Evolutionary conservation across 2,888 invertebrate species (phyloP).

Genomic region (Acanthacorydalis orientalis): DNA sequence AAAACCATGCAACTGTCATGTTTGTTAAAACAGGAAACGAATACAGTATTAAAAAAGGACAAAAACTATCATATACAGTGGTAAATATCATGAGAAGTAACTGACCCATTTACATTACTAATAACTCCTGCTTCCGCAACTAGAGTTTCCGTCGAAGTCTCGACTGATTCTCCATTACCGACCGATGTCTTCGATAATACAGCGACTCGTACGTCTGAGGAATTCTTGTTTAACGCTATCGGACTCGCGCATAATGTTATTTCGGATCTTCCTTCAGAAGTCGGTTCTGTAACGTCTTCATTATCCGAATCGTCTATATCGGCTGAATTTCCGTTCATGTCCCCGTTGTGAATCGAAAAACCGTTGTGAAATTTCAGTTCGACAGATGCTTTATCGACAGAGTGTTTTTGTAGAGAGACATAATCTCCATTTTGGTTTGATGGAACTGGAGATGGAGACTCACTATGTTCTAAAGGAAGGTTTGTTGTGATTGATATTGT

Average conservation of each 20-base stretch:
- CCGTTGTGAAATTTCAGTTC: conserved; percentile 4
- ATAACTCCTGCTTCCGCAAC: conserved; percentile 21
- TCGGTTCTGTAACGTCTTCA: conserved; percentile 13
- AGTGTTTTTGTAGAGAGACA: not conserved
- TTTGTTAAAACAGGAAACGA: no score
- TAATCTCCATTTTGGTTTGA: not conserved
- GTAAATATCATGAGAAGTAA: not conserved
- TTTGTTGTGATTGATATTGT: not conserved
- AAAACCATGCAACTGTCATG: no score
- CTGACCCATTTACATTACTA: conserved; percentile 7
- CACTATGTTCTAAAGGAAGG: not conserved
- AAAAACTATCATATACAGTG: not conserved
- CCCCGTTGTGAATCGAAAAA: conserved; percentile 8
- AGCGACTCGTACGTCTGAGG: not conserved
- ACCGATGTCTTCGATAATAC: not conserved
- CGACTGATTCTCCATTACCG: conserved; percentile 18
- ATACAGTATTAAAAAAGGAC: no score
- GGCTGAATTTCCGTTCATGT: conserved; percentile 13
- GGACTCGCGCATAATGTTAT: conserved; percentile 14
- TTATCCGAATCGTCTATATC: conserved; percentile 15
- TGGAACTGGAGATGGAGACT: not conserved
- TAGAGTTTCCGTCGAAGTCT: conserved; percentile 36
- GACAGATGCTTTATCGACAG: not conserved
- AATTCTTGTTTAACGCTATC: not conserved
- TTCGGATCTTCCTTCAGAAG: conserved; percentile 20